Conservation (phyloP, 2,888 invertebrate genomes). For the Phragmatobia fuliginosa region DNA sequence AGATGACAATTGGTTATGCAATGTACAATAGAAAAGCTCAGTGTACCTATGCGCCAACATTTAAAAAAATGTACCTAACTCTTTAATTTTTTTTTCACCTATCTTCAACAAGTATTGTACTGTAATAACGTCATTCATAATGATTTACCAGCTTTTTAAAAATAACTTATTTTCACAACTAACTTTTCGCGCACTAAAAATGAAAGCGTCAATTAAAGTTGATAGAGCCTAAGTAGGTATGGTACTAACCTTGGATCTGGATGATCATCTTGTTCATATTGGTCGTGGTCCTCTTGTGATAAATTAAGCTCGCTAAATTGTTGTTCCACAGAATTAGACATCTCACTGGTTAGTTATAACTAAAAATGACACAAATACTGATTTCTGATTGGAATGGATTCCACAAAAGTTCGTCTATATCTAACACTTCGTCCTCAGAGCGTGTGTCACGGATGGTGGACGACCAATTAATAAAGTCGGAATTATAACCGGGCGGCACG, state of each 20-base stretch:
- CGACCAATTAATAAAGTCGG: constrained; percentile 28
- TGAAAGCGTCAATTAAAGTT: not conserved
- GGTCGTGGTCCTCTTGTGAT: constrained; percentile 91
- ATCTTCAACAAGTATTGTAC: too few relatives aligned
- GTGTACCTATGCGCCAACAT: too few relatives aligned
- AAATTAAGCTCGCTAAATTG: constrained; percentile 90
- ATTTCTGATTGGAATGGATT: constrained; percentile 48
- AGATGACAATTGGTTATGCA: too few relatives aligned
- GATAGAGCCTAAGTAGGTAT: not conserved
- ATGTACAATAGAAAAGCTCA: too few relatives aligned
- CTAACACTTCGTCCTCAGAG: constrained; percentile 36
- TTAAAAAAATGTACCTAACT: too few relatives aligned
- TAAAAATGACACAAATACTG: constrained; percentile 44
- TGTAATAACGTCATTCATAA: not conserved
- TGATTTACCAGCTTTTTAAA: not conserved
- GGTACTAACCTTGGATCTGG: constrained; percentile 86
- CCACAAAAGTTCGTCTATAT: constrained; percentile 23
- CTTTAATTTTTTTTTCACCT: too few relatives aligned
- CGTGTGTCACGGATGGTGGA: constrained; percentile 22
- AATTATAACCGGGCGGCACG: constrained; percentile 54
- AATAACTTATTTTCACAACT: not conserved
- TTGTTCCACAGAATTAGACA: constrained; percentile 86
- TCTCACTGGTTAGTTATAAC: constrained; percentile 58
- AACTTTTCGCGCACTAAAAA: not conserved
- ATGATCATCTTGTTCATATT: constrained; percentile 89